Evolutionary conservation across 2,888 invertebrate genomes (phyloP).

Genomic region (Agapostemon virescens): DNA sequence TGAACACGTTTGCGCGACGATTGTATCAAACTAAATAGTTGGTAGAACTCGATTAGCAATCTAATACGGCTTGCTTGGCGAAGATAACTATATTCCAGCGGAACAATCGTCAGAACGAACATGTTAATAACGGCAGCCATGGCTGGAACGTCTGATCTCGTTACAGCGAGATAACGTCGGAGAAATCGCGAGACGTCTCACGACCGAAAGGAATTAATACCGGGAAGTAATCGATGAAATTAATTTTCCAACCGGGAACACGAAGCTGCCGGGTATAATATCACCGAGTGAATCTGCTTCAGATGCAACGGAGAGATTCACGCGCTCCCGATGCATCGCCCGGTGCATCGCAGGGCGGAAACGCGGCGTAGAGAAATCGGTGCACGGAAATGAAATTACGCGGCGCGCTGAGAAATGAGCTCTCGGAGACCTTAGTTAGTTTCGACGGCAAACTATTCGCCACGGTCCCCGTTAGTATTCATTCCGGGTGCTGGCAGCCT

Average conservation of each 20-base stretch:
- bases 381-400: conserved; percentile 68
- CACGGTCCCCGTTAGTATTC: conserved; percentile 50
- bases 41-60: not conserved
- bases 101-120: not conserved
- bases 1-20: not conserved
- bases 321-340: not conserved
- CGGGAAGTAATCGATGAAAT: conserved; percentile 22
- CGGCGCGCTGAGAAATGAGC: conserved; percentile 62
- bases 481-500: conserved; percentile 16
- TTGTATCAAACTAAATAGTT: not conserved
- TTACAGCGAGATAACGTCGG: not conserved
- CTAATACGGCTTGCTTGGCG: not conserved
- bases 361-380: conserved; percentile 48
- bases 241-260: conserved; percentile 25
- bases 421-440: conserved; percentile 52
- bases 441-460: conserved; percentile 49
- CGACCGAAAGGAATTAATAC: conserved; percentile 5
- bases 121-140: not conserved
- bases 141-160: not conserved
- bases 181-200: not conserved
- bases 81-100: not conserved
- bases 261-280: conserved; percentile 28
- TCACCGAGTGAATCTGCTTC: conserved; percentile 3
- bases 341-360: not conserved
- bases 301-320: not conserved